A percentile compares a stretch with the other conserved stretches of the same genome.
Evolutionary conservation across 2,113 vertebrate species (phyloP).

Genomic region (Lamprologus callipterus): DNA sequence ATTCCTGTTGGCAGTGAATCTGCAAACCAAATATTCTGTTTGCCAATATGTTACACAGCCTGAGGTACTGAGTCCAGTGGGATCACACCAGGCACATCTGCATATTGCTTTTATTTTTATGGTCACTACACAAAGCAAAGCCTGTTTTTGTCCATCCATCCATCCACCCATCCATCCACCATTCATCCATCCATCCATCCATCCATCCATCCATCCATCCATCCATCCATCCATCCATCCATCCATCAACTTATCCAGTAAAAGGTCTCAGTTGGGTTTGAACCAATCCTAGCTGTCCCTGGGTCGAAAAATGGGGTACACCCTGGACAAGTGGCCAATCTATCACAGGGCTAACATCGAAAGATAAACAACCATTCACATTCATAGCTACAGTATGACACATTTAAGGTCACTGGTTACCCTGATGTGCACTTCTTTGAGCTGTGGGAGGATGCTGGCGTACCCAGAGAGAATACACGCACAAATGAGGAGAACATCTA

Average conservation of each 20-base stretch:
- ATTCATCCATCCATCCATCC: neutral
- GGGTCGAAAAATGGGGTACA: neutral
- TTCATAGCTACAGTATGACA: neutral
- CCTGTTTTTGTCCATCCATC: neutral
- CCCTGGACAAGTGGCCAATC: neutral
- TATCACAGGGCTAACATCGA: neutral
- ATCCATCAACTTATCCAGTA: neutral
- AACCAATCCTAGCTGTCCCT: neutral
- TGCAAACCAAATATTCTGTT: neutral
- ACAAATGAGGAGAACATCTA: neutral
- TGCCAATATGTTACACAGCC: neutral
- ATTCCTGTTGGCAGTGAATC: neutral
- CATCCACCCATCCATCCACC: neutral
- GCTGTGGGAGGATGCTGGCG: neutral
- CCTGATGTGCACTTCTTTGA: neutral
- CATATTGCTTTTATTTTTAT: neutral
- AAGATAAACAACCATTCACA: neutral
- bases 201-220: neutral
- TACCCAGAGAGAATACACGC: neutral
- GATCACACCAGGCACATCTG: neutral
- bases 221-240: too few relatives aligned
- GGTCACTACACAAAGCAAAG: neutral
- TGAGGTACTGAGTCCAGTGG: neutral
- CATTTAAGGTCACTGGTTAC: neutral
- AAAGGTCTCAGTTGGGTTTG: neutral